Percentiles rank a stretch among this genome's conserved stretches.
These are phyloP conservation scores for Euleptes europaea DNA, from an alignment of 2,113 vertebrate species.

Conservation along the genomic window DNA sequence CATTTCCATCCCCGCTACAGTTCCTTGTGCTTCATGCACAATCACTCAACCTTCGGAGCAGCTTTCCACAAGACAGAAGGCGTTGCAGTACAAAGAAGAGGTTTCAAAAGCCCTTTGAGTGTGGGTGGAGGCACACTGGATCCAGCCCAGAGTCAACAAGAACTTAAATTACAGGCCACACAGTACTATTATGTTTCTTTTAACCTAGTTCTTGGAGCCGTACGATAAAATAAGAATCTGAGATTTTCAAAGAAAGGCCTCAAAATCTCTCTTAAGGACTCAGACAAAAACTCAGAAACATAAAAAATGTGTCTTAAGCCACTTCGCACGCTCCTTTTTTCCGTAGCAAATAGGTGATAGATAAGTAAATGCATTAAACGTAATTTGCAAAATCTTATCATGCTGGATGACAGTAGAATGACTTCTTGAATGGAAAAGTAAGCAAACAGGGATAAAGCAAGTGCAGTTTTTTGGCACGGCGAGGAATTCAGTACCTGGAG, in stretches of 20 bases:
- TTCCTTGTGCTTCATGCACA: background rate
- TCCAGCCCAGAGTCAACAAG: background rate
- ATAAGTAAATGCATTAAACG: background rate
- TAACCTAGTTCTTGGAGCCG: background rate
- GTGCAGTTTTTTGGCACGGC: accelerated
- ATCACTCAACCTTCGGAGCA: background rate
- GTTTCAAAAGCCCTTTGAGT: background rate
- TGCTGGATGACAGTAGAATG: background rate
- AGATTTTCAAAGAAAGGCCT: background rate
- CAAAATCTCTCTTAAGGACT: background rate
- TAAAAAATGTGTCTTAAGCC: background rate
- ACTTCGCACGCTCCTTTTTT: background rate
- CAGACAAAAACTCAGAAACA: background rate
- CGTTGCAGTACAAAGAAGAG: background rate
- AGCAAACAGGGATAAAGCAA: background rate
- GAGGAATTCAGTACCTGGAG: constrained; percentile 64
- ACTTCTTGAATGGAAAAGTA: background rate
- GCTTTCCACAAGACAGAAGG: background rate
- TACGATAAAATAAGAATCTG: background rate
- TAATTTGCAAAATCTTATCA: background rate
- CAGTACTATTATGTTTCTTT: background rate
- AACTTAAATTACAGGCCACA: background rate
- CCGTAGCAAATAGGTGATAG: background rate
- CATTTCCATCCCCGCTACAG: background rate
- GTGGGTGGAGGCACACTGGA: background rate